Evolutionary conservation across 1,140 invertebrate genomes (phyloP).

Genomic region (Muscidifurax raptorellus): DNA sequence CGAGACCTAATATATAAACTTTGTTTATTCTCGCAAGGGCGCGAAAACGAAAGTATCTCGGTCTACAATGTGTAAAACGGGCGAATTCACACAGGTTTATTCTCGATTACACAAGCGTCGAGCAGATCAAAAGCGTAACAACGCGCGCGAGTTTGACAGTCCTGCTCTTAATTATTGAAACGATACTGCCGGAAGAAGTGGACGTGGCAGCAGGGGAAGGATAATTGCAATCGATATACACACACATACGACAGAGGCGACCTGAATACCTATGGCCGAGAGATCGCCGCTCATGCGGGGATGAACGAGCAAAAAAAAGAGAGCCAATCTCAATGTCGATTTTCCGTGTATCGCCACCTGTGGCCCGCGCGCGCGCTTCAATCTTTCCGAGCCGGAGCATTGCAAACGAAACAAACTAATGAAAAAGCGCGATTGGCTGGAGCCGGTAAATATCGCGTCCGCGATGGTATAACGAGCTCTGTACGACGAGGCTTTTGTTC

Average conservation of each 20-base stretch:
- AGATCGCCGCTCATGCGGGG: slow-evolving; percentile 15
- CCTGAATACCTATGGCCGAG: slow-evolving; percentile 58
- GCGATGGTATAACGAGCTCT: not conserved
- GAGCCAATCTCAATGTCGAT: slow-evolving; percentile 51
- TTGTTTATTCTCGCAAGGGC: no score
- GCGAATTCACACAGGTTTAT: not conserved
- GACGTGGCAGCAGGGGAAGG: slow-evolving; percentile 32
- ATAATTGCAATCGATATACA: slow-evolving; percentile 26
- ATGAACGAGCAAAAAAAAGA: slow-evolving; percentile 16
- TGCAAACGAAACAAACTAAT: slow-evolving; percentile 3
- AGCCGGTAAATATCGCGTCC: not conserved
- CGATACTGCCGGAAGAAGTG: slow-evolving; percentile 26
- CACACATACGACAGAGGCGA: slow-evolving; percentile 12
- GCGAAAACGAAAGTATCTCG: no score
- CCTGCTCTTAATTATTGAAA: slow-evolving; percentile 25
- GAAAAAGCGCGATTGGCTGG: slow-evolving; percentile 1
- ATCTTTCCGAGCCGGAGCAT: not conserved
- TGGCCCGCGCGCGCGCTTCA: slow-evolving; percentile 14
- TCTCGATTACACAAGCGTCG: not conserved
- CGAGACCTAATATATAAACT: no score
- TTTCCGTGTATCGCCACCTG: slow-evolving; percentile 37
- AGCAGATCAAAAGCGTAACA: slow-evolving; percentile 5
- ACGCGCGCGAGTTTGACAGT: not conserved
- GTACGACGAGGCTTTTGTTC: not conserved
- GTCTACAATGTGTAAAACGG: not conserved